Percentiles rank a stretch among this genome's conserved stretches.
Evolutionary conservation across 2,888 invertebrate species (phyloP).

Genomic region (Orchesellides sinensis): DNA sequence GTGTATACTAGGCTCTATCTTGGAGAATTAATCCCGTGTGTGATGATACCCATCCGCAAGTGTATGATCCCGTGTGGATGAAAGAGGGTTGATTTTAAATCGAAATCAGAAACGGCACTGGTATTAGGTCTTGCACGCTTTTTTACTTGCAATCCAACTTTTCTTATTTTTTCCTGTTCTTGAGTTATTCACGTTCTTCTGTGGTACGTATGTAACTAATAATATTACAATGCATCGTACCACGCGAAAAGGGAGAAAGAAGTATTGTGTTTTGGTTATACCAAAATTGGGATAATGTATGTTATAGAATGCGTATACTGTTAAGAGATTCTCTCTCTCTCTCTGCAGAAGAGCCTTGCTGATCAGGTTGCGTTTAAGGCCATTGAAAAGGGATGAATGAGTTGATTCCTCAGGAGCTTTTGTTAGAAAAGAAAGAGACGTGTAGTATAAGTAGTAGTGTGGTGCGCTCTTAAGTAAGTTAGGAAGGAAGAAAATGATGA

Average conservation of each 20-base stretch:
- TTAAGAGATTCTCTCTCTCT: too few species aligned
- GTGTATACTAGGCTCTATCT: conserved; percentile 47
- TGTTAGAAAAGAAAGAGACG: conserved; percentile 23
- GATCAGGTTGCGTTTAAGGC: conserved; percentile 57
- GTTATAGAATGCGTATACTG: too few species aligned
- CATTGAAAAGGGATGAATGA: conserved; percentile 59
- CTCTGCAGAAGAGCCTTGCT: conserved; percentile 1
- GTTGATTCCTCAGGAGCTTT: conserved; percentile 58
- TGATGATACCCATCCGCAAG: conserved; percentile 47
- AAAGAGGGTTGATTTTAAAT: conserved; percentile 64
- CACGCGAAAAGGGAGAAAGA: conserved; percentile 4
- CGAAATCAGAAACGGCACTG: conserved; percentile 57
- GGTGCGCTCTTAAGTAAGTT: conserved; percentile 17
- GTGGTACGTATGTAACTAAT: conserved; percentile 14
- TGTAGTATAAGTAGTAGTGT: background rate
- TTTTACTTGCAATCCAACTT: conserved; percentile 58
- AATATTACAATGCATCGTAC: conserved; percentile 36
- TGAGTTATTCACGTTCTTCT: conserved; percentile 59
- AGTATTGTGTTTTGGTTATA: too few species aligned
- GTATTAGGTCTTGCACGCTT: conserved; percentile 60
- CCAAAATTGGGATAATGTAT: too few species aligned
- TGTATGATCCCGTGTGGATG: conserved; percentile 25
- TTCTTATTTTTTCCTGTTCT: conserved; percentile 24
- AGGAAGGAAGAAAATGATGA: conserved; percentile 14
- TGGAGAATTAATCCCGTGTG: conserved; percentile 62